Evolutionary conservation across 2,888 invertebrate species (phyloP), one percentile per base, ranked within the genome.

Genomic region (Coecobrya sp.): DNA sequence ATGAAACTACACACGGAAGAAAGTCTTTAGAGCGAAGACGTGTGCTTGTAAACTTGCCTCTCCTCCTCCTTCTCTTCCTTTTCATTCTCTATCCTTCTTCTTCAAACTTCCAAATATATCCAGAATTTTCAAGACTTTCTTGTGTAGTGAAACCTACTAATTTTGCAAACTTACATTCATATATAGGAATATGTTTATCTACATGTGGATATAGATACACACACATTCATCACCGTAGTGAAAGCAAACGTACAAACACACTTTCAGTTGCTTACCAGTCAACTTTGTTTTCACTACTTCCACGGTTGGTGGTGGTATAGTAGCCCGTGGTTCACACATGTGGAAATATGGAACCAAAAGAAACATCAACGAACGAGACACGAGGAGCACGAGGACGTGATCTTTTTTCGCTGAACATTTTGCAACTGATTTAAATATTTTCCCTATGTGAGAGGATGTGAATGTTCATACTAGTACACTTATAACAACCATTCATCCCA

Each of bases 351-450:
- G 65, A 70, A 82, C 52, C n/a, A 22, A 73, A 42, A 19, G 13
- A 73, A 45, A 45, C 4, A 36, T 0, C 19, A 8, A 30, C 30
- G 11, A 8, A n/a, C n/a, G n/a, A n/a, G n/a, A n/a, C 36, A 89
- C 52, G 65, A 81, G 27, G 42, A 8, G 59, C 19, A 59, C 19
- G 19, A 65, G 65, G 59, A 89, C 89, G 89, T 82, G 89, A 82
- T 85, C 85, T 90, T 52, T 49, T 89, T 76, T 89, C 22, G 62
- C 76, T 85, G 62, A 70, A 2, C 84, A 89, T 85, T 85, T 84
- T 30, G 55, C 89, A 89, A 89, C 89, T 90, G 89, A 90, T 90
- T 90, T 90, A 90, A 90, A 90, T 90, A 90, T 90, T 90, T 22
- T 90, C 76, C 49, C 52, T 49, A 55, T 55, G 70, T 55, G 59